Conservation (phyloP, 2,797 vertebrate species). For the Arremon brunneinucha region DNA sequence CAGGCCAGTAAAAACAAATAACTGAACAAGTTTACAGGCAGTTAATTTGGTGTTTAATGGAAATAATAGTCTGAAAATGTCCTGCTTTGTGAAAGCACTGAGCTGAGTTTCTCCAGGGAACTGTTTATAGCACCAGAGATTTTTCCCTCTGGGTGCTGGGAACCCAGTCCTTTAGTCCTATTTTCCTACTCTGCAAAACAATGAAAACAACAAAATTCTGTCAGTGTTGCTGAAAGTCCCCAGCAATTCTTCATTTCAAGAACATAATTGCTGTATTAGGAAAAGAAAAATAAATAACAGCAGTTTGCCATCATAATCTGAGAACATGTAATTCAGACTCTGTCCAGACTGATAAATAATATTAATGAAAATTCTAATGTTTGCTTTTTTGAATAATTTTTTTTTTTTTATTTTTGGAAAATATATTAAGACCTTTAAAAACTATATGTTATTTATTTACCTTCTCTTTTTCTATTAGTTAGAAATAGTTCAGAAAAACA, state of each 20-base stretch:
- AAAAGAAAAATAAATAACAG: background rate
- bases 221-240: background rate
- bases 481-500: background rate
- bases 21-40: conserved; percentile 61
- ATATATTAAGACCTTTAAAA: background rate
- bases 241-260: background rate
- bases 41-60: conserved; percentile 60
- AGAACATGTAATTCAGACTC: background rate
- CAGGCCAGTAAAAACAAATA: conserved; percentile 65
- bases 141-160: background rate
- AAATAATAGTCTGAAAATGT: conserved; percentile 53
- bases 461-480: background rate
- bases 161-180: background rate
- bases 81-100: background rate
- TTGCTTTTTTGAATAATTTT: rapidly evolving
- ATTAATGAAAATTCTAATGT: background rate
- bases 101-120: conserved; percentile 8
- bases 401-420: background rate
- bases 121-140: background rate
- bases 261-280: background rate
- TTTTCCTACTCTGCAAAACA: background rate
- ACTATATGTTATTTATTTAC: background rate
- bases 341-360: background rate
- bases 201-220: background rate
- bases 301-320: background rate